Percentiles rank a stretch among this genome's conserved stretches.
Evolutionary conservation across 2,113 vertebrate species (phyloP).

Genomic region (Narcine bancroftii): DNA sequence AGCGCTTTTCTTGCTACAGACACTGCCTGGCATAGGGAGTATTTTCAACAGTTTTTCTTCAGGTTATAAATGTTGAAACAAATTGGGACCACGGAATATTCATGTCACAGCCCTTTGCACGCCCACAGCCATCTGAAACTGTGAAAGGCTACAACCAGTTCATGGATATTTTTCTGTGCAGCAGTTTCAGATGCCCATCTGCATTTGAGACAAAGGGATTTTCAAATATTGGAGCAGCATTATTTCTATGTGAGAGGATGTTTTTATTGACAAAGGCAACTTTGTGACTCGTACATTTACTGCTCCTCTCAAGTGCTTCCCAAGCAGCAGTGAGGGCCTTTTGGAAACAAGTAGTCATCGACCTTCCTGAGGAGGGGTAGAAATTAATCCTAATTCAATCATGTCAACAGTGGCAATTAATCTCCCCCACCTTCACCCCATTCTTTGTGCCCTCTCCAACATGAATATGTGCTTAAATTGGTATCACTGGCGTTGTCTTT

Average conservation of each 20-base stretch:
- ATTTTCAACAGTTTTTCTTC: no score
- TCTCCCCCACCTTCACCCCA: no score
- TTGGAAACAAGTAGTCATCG: neutral
- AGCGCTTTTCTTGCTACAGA: neutral
- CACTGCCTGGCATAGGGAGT: no score
- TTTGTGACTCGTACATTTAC: neutral
- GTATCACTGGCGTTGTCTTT: neutral
- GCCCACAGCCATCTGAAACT: neutral
- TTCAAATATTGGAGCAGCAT: neutral
- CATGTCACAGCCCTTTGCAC: no score
- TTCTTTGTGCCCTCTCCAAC: neutral
- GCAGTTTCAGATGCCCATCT: neutral
- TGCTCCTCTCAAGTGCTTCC: neutral
- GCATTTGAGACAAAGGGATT: neutral
- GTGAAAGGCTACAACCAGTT: no score
- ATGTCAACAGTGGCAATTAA: neutral
- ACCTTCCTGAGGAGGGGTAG: neutral
- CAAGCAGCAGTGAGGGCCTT: neutral
- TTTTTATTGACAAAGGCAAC: no score
- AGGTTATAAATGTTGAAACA: no score
- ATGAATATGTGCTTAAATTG: no score
- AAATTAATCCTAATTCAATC: neutral
- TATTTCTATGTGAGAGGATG: neutral
- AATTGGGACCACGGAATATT: no score
- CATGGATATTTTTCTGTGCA: no score